Base-by-base conservation (phyloP, 2,113 vertebrate species). In the Scopus umbretta region DNA sequence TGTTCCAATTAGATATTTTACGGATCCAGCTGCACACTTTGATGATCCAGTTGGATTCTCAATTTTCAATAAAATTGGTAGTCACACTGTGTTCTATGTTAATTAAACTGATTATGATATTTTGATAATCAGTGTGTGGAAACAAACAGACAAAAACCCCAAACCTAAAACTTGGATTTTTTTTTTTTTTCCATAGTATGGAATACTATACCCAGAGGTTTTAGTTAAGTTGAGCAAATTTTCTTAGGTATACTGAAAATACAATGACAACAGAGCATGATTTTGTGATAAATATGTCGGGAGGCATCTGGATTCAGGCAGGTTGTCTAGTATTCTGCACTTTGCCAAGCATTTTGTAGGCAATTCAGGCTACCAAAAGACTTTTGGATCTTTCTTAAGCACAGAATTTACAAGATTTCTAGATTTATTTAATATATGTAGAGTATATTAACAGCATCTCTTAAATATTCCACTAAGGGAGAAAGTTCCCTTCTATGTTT, bases 1-100 rank as follows among this genome's bases (percentile, higher is more conserved):
- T 90, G 72, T 86, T 91, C 67, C 81, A 95, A 65, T 83, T 42
- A 88, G 86, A 62, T 90, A 94, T 94, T 96, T 96, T 94, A 92
- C 4, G 2, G 43, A 93, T 86, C 79, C 94, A 96, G 95, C 86
- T 96, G 95, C 86, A 94, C 34, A 23, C 9, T 95, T 84, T 74
- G 25, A 47, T 86, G 67, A 90, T 86, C 34, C 78, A 92, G 71
- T 93, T 93, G 65, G 67, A 86, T 84, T 94, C 66, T 32, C 74
- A 38, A 61, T 91, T 89, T 91, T 85, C 76, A 72, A 16, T 68
- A 81, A 91, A 94, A 89, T 42, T 88, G 30, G 16, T 83, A 91
- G 25, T 72, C 65, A 68, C 34, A 38, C 14, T 53, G 10, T 75
- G 36, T 62, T 84, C 65, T 62, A 5, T 70, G 75, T 76, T 89